Evolutionary conservation across 1,140 invertebrate genomes (phyloP).

Genomic region (Octopus bimaculoides): DNA sequence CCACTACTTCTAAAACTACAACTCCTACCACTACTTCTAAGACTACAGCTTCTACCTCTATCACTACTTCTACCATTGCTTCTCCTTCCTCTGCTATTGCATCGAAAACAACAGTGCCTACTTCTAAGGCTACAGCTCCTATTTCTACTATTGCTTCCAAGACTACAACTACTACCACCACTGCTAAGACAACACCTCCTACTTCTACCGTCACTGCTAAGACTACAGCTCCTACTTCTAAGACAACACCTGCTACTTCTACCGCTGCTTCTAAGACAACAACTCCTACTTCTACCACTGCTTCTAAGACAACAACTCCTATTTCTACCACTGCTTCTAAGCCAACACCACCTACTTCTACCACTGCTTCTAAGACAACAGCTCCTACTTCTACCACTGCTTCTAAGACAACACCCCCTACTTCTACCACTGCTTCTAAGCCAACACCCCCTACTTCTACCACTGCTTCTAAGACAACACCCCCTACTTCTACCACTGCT

Average conservation of each 20-base stretch:
- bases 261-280: background rate
- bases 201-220: background rate
- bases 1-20: background rate
- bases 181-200: background rate
- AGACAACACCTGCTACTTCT: background rate
- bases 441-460: constrained; percentile 16
- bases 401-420: too few species aligned
- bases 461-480: constrained; percentile 17
- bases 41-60: background rate
- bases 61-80: background rate
- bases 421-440: constrained; percentile 15
- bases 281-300: background rate
- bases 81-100: background rate
- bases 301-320: background rate
- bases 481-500: background rate
- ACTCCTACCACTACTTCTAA: background rate
- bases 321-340: constrained; percentile 19
- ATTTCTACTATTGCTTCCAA: background rate
- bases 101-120: background rate
- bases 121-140: background rate
- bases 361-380: constrained; percentile 20
- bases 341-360: constrained; percentile 19
- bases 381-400: background rate
- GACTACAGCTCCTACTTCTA: background rate
- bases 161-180: background rate